Evolutionary conservation across 2,888 invertebrate genomes (phyloP).

Genomic region (Scotopteryx bipunctaria): DNA sequence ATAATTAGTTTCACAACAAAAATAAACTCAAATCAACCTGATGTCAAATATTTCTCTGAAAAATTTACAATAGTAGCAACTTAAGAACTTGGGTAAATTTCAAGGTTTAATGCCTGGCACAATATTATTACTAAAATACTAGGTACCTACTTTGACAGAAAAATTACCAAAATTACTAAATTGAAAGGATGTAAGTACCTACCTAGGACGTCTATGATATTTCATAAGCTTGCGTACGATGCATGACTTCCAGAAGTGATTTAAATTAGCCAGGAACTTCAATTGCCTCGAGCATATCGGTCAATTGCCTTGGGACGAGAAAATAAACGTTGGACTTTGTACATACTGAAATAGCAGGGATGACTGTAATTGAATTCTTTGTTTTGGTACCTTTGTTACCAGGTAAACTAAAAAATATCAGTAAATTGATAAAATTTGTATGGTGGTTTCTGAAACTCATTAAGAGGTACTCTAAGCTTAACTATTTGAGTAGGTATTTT

Average conservation of each 20-base stretch:
- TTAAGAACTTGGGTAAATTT: too few species aligned
- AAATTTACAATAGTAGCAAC: too few species aligned
- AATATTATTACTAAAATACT: not conserved
- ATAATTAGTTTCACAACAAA: too few species aligned
- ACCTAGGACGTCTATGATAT: too few species aligned
- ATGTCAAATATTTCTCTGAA: too few species aligned
- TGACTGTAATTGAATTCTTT: conserved; percentile 13
- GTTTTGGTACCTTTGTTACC: conserved; percentile 14
- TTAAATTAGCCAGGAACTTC: conserved; percentile 21
- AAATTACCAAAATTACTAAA: not conserved
- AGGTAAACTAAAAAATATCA: not conserved
- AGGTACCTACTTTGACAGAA: too few species aligned
- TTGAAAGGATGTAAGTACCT: not conserved
- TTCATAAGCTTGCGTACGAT: conserved; percentile 12
- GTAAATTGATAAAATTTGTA: too few species aligned
- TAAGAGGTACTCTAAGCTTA: too few species aligned
- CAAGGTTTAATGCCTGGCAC: not conserved
- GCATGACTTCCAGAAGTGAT: conserved; percentile 15
- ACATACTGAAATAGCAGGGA: conserved; percentile 23
- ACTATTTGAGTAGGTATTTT: too few species aligned
- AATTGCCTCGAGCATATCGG: conserved; percentile 32
- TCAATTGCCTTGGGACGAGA: conserved; percentile 45
- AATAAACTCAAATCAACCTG: too few species aligned
- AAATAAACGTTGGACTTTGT: conserved; percentile 39
- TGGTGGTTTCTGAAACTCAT: too few species aligned